Evolutionary conservation across 2,888 invertebrate genomes (phyloP).

Genomic region (Hydrotaea cyrtoneurina): DNA sequence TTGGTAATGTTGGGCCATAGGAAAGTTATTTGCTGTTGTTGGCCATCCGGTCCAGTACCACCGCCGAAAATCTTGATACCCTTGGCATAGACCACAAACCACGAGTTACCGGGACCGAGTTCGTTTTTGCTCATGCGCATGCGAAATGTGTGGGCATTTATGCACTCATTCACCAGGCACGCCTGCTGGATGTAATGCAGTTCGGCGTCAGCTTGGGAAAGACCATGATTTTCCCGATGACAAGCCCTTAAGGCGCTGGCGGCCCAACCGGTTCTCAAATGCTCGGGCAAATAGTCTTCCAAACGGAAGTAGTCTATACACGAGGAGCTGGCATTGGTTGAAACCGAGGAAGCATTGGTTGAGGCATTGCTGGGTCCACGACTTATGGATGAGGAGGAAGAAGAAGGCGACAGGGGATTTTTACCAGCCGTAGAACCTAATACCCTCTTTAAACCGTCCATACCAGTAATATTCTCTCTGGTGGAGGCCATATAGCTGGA

Average conservation of each 20-base stretch:
- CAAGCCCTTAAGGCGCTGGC: slow-evolving; percentile 85
- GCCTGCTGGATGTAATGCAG: slow-evolving; percentile 94
- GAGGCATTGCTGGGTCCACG: slow-evolving; percentile 64
- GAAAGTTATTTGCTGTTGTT: slow-evolving; percentile 88
- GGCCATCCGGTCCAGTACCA: slow-evolving; percentile 82
- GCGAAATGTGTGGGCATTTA: slow-evolving; percentile 94
- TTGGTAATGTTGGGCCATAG: slow-evolving; percentile 98
- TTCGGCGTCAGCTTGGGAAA: slow-evolving; percentile 91
- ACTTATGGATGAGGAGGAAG: slow-evolving; percentile 71
- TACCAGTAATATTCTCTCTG: slow-evolving; percentile 52
- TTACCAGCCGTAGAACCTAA: slow-evolving; percentile 65
- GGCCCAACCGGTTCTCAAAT: slow-evolving; percentile 83
- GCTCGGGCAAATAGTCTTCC: slow-evolving; percentile 91
- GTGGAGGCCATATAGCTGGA: slow-evolving; percentile 74
- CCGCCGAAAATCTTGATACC: slow-evolving; percentile 92
- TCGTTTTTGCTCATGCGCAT: slow-evolving; percentile 90
- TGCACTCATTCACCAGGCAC: slow-evolving; percentile 90
- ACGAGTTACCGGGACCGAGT: slow-evolving; percentile 88
- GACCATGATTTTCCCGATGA: slow-evolving; percentile 90
- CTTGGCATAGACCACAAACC: slow-evolving; percentile 94
- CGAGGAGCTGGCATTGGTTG: slow-evolving; percentile 60
- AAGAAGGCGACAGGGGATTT: slow-evolving; percentile 70
- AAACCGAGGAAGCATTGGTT: slow-evolving; percentile 63
- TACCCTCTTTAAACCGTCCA: slow-evolving; percentile 68
- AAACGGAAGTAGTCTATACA: slow-evolving; percentile 86